These are phyloP conservation scores for Nomia melanderi DNA, from an alignment of 1,140 invertebrate genomes.

Conservation along the genomic window DNA sequence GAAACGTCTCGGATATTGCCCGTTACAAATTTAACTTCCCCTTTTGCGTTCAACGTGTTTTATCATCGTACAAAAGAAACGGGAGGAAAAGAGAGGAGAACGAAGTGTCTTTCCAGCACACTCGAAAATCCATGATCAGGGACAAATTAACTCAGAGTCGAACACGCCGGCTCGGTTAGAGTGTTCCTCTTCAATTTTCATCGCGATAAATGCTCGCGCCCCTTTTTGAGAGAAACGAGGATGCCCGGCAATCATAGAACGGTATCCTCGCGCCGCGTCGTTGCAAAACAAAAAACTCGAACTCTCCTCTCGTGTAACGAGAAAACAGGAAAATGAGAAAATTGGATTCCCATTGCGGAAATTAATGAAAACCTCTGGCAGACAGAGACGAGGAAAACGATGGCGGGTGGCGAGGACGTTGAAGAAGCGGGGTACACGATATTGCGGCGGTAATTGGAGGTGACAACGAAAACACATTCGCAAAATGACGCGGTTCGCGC, in stretches of 20 bases:
- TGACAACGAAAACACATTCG: neutral
- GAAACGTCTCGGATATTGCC: neutral
- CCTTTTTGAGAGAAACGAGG: slow-evolving; percentile 1
- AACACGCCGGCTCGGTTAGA: too few species aligned
- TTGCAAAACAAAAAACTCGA: slow-evolving; percentile 1
- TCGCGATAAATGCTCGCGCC: neutral
- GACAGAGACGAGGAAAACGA: neutral
- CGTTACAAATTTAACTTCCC: neutral
- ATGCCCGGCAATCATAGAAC: neutral
- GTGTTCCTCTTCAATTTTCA: slow-evolving; percentile 1
- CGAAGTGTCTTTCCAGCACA: neutral
- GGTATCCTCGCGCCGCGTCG: neutral
- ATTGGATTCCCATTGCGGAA: slow-evolving; percentile 22
- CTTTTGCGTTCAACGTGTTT: neutral
- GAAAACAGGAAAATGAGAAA: slow-evolving; percentile 1
- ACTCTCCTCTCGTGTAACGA: neutral
- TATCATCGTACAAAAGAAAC: neutral
- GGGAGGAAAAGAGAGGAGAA: too few species aligned
- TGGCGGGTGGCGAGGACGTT: neutral
- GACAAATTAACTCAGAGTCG: too few species aligned
- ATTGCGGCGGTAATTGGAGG: neutral
- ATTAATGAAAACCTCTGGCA: neutral
- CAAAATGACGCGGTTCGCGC: neutral
- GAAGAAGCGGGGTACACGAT: neutral
- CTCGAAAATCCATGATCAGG: too few species aligned